Conservation (phyloP, 2,888 invertebrate species). For the Ptilodon capucinus region DNA sequence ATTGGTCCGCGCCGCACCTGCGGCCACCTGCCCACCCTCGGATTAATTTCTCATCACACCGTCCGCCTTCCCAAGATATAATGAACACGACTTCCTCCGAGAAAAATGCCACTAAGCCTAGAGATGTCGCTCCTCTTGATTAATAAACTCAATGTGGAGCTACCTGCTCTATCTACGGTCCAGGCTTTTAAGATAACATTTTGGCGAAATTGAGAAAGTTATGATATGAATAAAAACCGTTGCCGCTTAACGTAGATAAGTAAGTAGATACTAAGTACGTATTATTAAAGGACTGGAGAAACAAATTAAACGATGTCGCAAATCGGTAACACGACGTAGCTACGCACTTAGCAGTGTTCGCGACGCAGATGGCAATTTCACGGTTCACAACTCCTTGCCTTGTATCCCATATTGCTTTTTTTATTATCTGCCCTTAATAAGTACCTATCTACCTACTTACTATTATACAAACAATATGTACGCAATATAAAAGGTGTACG, state of each 20-base stretch:
- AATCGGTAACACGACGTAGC: conserved; percentile 40
- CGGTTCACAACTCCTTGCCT: conserved; percentile 56
- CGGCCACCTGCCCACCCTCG: conserved; percentile 64
- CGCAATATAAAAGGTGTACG: neutral
- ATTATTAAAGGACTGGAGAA: conserved; percentile 10
- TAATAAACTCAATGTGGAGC: conserved; percentile 68
- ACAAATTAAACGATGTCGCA: conserved; percentile 19
- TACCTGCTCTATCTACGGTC: conserved; percentile 32
- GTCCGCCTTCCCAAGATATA: conserved; percentile 64
- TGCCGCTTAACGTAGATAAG: no score
- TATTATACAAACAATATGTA: conserved; percentile 14
- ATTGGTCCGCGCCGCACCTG: conserved; percentile 67
- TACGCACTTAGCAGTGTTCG: conserved; percentile 54
- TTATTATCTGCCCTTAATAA: conserved; percentile 48
- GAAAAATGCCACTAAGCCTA: conserved; percentile 73
- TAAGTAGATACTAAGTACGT: no score
- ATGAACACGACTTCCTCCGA: conserved; percentile 69
- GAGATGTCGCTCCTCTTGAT: conserved; percentile 64
- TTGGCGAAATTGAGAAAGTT: conserved; percentile 39
- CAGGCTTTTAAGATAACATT: conserved; percentile 45
- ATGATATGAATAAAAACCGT: conserved; percentile 11
- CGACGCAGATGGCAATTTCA: conserved; percentile 66
- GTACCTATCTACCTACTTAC: conserved; percentile 37
- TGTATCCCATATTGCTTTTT: conserved; percentile 51
- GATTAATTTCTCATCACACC: conserved; percentile 81